These are phyloP conservation scores for Tragulus kanchil DNA, from an alignment of 2,113 vertebrate genomes.

Conservation along the genomic window DNA sequence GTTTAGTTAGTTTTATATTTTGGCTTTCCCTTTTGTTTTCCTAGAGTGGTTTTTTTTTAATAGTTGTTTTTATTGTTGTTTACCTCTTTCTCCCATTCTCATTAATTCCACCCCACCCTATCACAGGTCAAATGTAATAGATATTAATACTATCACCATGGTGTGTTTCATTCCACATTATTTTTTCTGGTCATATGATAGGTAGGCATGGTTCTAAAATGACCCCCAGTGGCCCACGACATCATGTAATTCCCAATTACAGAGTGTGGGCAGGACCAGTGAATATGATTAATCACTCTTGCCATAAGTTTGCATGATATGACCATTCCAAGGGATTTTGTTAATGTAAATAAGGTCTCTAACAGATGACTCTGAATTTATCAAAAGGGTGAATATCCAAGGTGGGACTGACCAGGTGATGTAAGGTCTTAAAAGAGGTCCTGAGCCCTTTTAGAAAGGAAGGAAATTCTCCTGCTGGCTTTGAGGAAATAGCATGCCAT, in stretches of 20 bases:
- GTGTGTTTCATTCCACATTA: not conserved
- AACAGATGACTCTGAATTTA: slow-evolving; percentile 33
- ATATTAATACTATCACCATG: not conserved
- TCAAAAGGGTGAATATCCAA: not conserved
- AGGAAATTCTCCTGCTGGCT: not conserved
- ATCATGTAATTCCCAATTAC: not conserved
- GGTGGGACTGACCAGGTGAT: not conserved
- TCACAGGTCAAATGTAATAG: not conserved
- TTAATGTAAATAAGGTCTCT: not conserved
- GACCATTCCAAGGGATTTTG: slow-evolving; percentile 6
- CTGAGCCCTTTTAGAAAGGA: not conserved
- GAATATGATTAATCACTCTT: not conserved
- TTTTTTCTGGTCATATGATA: not conserved
- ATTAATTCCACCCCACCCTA: not conserved
- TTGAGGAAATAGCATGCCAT: not conserved
- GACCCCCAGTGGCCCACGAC: not conserved
- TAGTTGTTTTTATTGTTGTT: not conserved
- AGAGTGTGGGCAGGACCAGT: not conserved
- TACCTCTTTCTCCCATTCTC: not conserved
- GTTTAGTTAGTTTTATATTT: slow-evolving; percentile 40
- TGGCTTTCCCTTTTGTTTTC: not conserved
- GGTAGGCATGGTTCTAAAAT: not conserved
- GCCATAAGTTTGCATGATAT: not conserved
- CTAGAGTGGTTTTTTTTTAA: not conserved
- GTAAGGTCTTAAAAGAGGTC: not conserved